Evolutionary conservation across 2,888 invertebrate genomes (phyloP), one percentile per base, ranked within the genome.

Genomic region (Ectemnius lituratus): DNA sequence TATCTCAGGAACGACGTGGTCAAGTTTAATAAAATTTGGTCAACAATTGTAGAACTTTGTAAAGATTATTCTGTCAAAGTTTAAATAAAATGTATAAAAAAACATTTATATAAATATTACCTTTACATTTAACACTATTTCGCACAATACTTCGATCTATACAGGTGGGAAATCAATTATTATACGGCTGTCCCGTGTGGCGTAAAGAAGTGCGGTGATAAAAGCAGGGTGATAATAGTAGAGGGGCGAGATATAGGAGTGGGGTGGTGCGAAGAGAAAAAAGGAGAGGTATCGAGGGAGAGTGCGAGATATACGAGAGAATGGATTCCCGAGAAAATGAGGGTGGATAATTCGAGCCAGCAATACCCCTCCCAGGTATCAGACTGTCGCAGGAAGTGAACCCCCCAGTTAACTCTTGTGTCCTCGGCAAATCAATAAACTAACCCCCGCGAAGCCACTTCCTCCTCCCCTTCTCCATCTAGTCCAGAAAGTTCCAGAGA

Each of bases 311-410:
- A 49, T 45, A 46, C 47, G 62, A 59, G 52, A 20, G 37, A 62
- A 28, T 14, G 49, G 62, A 62, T 16, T 6, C 23, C 13, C 18
- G 65, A 57, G 73, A 28, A 68, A 74, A 63, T 52, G 47, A 70
- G 60, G 64, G 77, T 59, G 66, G 70, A 82, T 86, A 85, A 85
- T 86, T 82, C 71, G 81, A 84, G 84, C 80, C 73, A 78, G n/a
- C 73, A 56, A 58, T 70, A 82, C 76, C 79, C 37, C 37, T 8
- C 37, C 37, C 67, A 68, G 72, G 69, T 71, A 73, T 66, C 76
- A 66, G 79, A 78, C 59, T 82, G 81, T 81, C 79, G 74, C 80
- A 81, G 84, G 85, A 85, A 86, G 80, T 79, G 80, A 86, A 84
- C 83, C 76, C 37, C 37, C 84, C 77, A 73, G 79, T 84, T 78